A percentile compares a stretch with the other conserved stretches of the same genome.
phyloP scores from a whole-genome alignment of 37 sponge, comb jelly and placozoan species.

The Petrosia ficiformis region DNA sequence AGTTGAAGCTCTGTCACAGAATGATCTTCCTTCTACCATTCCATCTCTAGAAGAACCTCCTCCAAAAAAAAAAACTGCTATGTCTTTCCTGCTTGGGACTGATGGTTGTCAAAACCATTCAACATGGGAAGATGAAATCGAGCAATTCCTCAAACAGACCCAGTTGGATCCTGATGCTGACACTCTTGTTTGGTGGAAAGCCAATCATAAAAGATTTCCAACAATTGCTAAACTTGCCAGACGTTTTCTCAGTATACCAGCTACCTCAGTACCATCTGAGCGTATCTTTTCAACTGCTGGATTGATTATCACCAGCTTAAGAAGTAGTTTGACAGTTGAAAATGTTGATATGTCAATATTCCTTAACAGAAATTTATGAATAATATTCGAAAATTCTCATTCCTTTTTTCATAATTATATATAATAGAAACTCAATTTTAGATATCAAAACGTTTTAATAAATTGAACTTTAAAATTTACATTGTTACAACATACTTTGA shows the following conservation, averaged over 20 bases:
- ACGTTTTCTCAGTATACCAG: slow-evolving; percentile 2
- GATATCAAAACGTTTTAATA: too few species aligned
- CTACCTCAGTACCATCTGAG: slow-evolving; percentile 12
- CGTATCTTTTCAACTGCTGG: slow-evolving; percentile 11
- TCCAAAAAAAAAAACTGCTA: neutral
- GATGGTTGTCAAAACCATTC: neutral
- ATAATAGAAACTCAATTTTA: too few species aligned
- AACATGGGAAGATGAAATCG: neutral
- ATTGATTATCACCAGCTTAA: neutral
- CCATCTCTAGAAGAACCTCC: neutral
- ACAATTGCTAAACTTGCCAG: neutral
- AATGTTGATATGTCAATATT: slow-evolving; percentile 16
- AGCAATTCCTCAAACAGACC: neutral
- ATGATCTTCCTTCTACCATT: too few species aligned
- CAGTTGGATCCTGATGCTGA: neutral
- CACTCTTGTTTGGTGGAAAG: slow-evolving; percentile 12
- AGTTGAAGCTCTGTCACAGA: neutral
- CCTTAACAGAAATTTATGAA: too few species aligned
- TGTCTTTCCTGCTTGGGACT: slow-evolving; percentile 10
- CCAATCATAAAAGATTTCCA: neutral
- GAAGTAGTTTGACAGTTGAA: neutral
- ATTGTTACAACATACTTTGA: too few species aligned
- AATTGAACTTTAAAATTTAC: too few species aligned
- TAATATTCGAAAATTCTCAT: too few species aligned
- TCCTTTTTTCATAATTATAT: too few species aligned